phyloP scores from a whole-genome alignment of 2,888 invertebrate species.

The Biston stratarius region DNA sequence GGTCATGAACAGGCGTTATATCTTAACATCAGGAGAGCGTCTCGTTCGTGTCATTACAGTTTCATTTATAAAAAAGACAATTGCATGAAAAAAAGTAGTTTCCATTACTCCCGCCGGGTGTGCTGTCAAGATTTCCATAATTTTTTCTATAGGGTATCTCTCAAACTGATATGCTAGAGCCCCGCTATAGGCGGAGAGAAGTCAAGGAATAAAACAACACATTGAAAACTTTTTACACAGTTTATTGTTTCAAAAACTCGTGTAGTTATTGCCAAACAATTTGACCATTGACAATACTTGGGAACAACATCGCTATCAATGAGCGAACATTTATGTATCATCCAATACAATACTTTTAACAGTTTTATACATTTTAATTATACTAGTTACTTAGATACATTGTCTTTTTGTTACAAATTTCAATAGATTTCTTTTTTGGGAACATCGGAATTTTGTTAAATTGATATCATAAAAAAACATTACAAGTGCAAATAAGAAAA shows the following conservation, averaged over 20 bases:
- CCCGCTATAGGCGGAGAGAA: too few species aligned
- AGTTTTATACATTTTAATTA: slow-evolving; percentile 51
- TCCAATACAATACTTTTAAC: slow-evolving; percentile 38
- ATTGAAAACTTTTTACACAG: slow-evolving; percentile 64
- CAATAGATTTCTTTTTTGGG: slow-evolving; percentile 40
- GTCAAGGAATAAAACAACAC: slow-evolving; percentile 51
- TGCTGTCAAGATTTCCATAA: too few species aligned
- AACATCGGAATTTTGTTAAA: slow-evolving; percentile 17
- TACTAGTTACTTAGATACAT: slow-evolving; percentile 37
- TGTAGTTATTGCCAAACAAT: slow-evolving; percentile 63
- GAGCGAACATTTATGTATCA: slow-evolving; percentile 46
- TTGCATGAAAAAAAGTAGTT: too few species aligned
- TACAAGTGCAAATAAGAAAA: slow-evolving; percentile 13
- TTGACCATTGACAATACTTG: slow-evolving; percentile 67
- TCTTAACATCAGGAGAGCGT: too few species aligned
- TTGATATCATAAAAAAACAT: slow-evolving; percentile 11
- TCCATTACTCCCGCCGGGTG: too few species aligned
- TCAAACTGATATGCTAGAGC: too few species aligned
- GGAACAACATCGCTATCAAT: slow-evolving; percentile 65
- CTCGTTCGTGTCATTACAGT: too few species aligned
- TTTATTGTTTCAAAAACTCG: slow-evolving; percentile 75
- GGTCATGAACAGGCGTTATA: too few species aligned
- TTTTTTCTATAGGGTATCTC: too few species aligned
- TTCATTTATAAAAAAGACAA: too few species aligned
- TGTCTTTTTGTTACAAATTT: slow-evolving; percentile 39